Evolutionary conservation across 2,797 vertebrate genomes (phyloP), one percentile per base, ranked within the genome.

Genomic region (Luscinia megarhynchos): DNA sequence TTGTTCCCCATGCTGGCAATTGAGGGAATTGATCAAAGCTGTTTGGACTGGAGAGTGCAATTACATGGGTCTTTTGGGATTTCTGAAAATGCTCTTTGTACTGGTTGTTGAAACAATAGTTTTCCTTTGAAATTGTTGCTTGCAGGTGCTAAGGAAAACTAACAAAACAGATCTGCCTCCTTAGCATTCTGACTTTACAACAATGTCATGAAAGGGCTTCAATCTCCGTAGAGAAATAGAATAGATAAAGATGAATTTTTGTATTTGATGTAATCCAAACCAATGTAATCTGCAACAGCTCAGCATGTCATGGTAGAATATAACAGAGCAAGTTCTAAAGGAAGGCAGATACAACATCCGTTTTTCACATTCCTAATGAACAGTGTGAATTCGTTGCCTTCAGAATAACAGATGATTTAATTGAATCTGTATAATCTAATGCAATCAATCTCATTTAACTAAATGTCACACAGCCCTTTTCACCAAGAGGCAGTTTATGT

Each of bases 331-430:
- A 91, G 77, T 73, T 93, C 68, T 29, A 94, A 92, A 87, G 73
- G 93, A 93, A 90, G 75, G 75, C 79, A 90, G 95, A 75, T 34
- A 84, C 66, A 92, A 83, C 59, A 84, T 51, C 57, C 67, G 73
- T 93, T 96, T 91, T 94, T 90, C 78, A 89, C 70, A 63, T 78
- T 88, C 77, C 73, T 76, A 84, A 91, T 94, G 94, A 94, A 94
- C 84, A 93, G 80, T 87, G 79, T 83, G 90, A 94, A 95, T 95
- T 96, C 3, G 23, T 84, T 89, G 90, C 83, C 94, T 95, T 96
- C 92, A 96, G 95, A 94, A 97, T 96, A 97, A 96, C 84, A 75
- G 72, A 93, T 97, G 85, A 94, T 97, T 97, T 95, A 95, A 97
- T 96, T 97, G 97, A 92, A 95, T 97, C 91, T 90, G 78, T 94